These are phyloP conservation scores for Anas acuta DNA, from an alignment of 2,797 vertebrate species.

Conservation along the genomic window DNA sequence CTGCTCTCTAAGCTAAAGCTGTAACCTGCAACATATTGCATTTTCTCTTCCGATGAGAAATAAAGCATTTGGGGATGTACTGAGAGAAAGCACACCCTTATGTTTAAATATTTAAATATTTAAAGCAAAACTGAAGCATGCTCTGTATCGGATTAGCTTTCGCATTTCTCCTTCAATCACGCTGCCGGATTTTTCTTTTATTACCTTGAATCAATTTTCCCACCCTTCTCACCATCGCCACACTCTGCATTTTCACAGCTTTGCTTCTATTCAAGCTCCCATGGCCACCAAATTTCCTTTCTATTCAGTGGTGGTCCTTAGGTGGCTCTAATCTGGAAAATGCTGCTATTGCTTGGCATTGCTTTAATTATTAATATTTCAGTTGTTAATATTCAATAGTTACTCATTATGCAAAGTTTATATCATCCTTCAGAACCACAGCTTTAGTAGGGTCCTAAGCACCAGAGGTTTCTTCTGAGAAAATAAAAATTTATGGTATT, in stretches of 20 bases:
- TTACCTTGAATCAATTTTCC: not conserved
- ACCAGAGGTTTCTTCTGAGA: slow-evolving; percentile 23
- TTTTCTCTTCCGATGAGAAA: not conserved
- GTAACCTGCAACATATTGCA: not conserved
- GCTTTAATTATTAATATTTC: slow-evolving; percentile 33
- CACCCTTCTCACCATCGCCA: not conserved
- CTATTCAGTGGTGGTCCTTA: not conserved
- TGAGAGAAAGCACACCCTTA: not conserved
- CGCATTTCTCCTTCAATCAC: not conserved
- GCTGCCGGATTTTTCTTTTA: not conserved
- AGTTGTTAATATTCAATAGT: slow-evolving; percentile 42
- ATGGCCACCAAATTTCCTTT: not conserved
- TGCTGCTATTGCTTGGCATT: not conserved
- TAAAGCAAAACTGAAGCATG: not conserved
- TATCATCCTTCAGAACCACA: slow-evolving; percentile 2
- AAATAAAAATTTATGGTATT: slow-evolving; percentile 48
- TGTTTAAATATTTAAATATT: not conserved
- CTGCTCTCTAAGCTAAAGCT: not conserved
- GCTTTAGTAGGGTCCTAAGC: slow-evolving; percentile 13
- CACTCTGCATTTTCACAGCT: not conserved
- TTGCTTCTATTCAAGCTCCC: not conserved
- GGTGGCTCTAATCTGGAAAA: slow-evolving; percentile 4
- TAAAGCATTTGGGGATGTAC: not conserved
- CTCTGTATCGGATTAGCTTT: not conserved
- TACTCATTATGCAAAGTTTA: slow-evolving; percentile 15